Evolutionary conservation across 1,140 invertebrate species (phyloP).

Genomic region (Calliphora vicina): DNA sequence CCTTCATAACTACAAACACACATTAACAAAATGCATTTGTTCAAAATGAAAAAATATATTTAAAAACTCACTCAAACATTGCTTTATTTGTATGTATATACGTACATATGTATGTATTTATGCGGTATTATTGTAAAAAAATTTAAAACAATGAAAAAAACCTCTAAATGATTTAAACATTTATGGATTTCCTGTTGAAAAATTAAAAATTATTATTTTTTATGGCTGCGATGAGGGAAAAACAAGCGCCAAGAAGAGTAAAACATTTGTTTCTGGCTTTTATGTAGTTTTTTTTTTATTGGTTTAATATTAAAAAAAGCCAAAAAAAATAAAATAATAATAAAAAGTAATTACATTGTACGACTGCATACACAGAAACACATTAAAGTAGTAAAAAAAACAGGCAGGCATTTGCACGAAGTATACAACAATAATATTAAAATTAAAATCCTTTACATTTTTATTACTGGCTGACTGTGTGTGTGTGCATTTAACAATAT

Average conservation of each 20-base stretch:
- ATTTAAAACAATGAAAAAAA: too few relatives aligned
- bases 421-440: background rate
- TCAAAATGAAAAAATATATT: background rate
- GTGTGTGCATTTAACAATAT: background rate
- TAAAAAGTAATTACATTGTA: conserved; percentile 2
- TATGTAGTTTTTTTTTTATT: background rate
- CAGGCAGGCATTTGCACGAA: background rate
- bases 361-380: background rate
- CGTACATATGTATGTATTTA: background rate
- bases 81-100: too few relatives aligned
- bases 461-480: background rate
- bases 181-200: conserved; percentile 12
- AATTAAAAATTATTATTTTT: conserved; percentile 13
- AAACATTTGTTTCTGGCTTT: background rate
- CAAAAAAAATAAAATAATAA: background rate
- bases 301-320: background rate
- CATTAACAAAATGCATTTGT: background rate
- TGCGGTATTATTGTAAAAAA: background rate
- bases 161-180: conserved; percentile 3
- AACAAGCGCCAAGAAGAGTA: background rate
- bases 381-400: background rate
- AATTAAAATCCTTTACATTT: background rate
- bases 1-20: background rate
- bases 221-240: background rate
- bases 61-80: too few relatives aligned